Base-by-base conservation (phyloP, 2,888 invertebrate species). In the Spilosoma lubricipeda region DNA sequence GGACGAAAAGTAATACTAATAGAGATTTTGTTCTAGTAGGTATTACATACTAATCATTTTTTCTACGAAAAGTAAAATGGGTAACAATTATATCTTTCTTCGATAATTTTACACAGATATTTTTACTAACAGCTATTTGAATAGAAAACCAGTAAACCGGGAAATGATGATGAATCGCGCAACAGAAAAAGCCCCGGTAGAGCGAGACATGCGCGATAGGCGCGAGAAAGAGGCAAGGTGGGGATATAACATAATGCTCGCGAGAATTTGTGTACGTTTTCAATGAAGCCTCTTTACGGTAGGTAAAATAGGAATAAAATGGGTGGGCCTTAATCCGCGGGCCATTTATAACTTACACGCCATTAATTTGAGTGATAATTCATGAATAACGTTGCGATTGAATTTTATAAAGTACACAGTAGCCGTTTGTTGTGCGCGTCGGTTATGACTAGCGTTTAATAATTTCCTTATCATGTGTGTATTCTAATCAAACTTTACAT, bases 321-420 rank as follows among this genome's bases (percentile, higher is more conserved):
- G 94, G 94, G 94, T 94, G 92, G 92, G 80, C 88, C 93, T 92
- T 95, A 95, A 95, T 95, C 95, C 94, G 84, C 83, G 91, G 91
- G 93, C 94, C 95, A 95, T 95, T 95, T 95, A 95, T 95, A 95
- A 94, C 94, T 95, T 92, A 95, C 95, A 95, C 94, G 92, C 94
- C 95, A 95, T 95, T 95, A 95, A 95, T 95, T 95, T 94, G 94
- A 93, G 93, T 92, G 94, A 95, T 95, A 95, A 95, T 94, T 94
- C 90, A 90, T 90, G 92, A 90, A 90, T 90, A 87, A 92, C 92
- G 91, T 88, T 87, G 90, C 91, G 90, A 95, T 95, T 94, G 94
- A 94, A 83, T 89, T 87, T 85, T 88, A 86, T 85, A 85, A 84
- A 83, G 86, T 86, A 87, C 84, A 88, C 91, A 85, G 91, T 90